Conservation (phyloP, 2,113 vertebrate genomes). For the Lathamus discolor region DNA sequence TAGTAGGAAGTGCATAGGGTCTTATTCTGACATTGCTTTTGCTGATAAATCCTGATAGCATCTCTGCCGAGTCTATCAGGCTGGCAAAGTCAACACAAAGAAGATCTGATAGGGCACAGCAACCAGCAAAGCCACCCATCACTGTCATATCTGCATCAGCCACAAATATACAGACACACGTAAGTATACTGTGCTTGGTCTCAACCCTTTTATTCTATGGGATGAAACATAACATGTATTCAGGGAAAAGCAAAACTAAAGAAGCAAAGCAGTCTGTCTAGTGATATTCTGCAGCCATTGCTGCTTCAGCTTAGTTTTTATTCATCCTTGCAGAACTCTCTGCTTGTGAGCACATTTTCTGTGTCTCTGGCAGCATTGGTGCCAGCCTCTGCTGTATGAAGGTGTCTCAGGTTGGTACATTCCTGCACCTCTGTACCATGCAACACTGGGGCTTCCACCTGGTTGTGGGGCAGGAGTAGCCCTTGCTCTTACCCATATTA, state of each 20-base stretch:
- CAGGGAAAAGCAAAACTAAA: neutral
- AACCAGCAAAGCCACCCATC: neutral
- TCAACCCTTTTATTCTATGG: neutral
- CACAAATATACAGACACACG: neutral
- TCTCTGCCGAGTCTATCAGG: neutral
- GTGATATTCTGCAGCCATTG: neutral
- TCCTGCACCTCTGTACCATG: fast-evolving
- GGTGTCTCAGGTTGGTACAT: neutral
- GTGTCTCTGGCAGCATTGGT: neutral
- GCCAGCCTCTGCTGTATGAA: neutral
- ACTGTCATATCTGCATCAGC: neutral
- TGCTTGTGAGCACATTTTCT: neutral
- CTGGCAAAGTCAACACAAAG: neutral
- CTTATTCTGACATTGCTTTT: neutral
- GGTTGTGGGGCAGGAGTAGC: neutral
- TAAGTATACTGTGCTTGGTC: fast-evolving
- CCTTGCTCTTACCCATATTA: fast-evolving
- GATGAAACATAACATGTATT: neutral
- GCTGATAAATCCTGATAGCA: neutral
- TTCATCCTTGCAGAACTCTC: neutral
- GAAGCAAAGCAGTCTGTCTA: neutral
- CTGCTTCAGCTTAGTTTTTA: neutral
- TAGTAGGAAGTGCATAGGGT: neutral
- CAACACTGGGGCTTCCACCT: fast-evolving
- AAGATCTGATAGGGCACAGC: neutral